phyloP scores from a whole-genome alignment of 2,797 vertebrate genomes.

The Parauchenoglanis ngamensis region DNA sequence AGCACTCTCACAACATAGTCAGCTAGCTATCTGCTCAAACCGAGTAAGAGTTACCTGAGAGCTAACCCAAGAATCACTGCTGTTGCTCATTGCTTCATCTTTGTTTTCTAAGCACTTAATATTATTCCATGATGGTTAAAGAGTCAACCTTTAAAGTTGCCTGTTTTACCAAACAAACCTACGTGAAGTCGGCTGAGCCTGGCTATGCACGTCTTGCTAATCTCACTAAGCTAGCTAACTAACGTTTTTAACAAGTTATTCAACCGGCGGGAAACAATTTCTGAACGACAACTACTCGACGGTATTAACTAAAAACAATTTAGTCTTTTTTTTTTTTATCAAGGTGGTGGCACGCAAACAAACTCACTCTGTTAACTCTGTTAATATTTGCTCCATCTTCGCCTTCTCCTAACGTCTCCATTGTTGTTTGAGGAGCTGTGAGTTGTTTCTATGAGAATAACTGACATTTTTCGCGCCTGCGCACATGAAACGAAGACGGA shows the following conservation, averaged over 20 bases:
- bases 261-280: constrained; percentile 9
- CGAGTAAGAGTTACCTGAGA: background rate
- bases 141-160: background rate
- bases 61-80: background rate
- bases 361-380: constrained; percentile 37
- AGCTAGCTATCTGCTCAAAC: background rate
- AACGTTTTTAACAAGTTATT: background rate
- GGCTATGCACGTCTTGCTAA: constrained; percentile 13
- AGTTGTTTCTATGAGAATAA: constrained; percentile 43
- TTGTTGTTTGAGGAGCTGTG: constrained; percentile 26
- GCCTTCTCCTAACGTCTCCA: constrained; percentile 15
- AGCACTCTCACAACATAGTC: background rate
- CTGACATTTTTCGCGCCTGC: constrained; percentile 31
- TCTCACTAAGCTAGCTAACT: constrained; percentile 1
- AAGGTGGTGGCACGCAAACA: background rate
- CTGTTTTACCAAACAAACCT: background rate
- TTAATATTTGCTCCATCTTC: background rate
- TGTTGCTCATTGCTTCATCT: background rate
- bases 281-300: background rate
- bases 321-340: background rate
- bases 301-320: background rate
- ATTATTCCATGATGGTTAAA: background rate
- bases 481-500: background rate
- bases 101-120: background rate
- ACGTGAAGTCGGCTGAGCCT: background rate